These are phyloP conservation scores for Acanthosepion esculentum DNA, from an alignment of 2,888 invertebrate species.

Conservation along the genomic window DNA sequence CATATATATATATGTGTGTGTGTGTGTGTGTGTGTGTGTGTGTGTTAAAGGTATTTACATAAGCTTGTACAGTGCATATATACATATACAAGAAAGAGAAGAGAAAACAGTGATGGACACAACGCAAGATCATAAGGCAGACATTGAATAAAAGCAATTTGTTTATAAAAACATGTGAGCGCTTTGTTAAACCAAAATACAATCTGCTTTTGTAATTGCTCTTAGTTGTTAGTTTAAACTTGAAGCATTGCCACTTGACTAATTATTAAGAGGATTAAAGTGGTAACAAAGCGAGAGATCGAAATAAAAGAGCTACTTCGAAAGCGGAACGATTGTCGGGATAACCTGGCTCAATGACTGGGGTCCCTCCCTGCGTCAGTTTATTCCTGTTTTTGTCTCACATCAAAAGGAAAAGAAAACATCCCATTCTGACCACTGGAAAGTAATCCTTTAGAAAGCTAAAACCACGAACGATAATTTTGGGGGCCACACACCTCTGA, in stretches of 20 bases:
- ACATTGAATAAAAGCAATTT: no score
- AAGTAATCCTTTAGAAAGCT: background rate
- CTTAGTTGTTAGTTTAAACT: background rate
- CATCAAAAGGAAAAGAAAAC: constrained; percentile 33
- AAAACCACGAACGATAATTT: background rate
- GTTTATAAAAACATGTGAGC: no score
- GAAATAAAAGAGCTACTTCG: background rate
- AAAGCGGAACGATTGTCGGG: background rate
- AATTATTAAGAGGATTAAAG: background rate
- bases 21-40: no score
- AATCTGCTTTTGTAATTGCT: background rate
- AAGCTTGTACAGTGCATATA: no score
- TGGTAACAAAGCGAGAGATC: background rate
- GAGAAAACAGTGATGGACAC: no score
- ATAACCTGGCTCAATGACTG: no score
- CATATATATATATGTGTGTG: no score
- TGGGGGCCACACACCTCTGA: background rate
- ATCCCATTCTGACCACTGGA: background rate
- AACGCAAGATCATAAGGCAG: no score
- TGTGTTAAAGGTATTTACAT: no score
- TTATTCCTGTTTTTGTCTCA: background rate
- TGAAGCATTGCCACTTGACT: background rate
- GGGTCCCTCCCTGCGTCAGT: background rate
- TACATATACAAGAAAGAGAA: no score
- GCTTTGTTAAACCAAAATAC: no score